phyloP scores from a whole-genome alignment of 2,797 vertebrate genomes.

The Mastacembelus armatus region DNA sequence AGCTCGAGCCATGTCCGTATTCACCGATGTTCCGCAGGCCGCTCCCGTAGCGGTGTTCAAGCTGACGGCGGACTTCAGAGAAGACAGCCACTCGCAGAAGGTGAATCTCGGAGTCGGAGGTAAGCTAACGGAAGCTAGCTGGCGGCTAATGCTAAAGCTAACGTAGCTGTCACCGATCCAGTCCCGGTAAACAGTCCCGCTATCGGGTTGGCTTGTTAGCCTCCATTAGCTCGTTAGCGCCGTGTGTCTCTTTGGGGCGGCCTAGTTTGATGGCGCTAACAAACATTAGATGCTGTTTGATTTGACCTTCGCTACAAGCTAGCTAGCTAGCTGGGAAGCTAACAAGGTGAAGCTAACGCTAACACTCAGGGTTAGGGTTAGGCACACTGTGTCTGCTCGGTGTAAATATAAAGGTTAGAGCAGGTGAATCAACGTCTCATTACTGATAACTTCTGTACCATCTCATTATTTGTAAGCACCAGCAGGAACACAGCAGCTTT shows the following conservation, averaged over 20 bases:
- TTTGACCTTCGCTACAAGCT: slow-evolving; percentile 69
- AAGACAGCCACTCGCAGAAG: slow-evolving; percentile 89
- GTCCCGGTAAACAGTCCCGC: background rate
- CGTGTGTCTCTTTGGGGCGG: accelerated
- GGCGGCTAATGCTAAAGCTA: slow-evolving; percentile 26
- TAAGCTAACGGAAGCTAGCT: slow-evolving; percentile 67
- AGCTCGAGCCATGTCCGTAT: slow-evolving; percentile 82
- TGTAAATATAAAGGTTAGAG: too few species aligned
- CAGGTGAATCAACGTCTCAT: too few species aligned
- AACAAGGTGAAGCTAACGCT: too few species aligned
- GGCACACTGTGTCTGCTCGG: too few species aligned
- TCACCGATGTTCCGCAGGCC: slow-evolving; percentile 88
- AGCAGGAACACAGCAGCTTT: too few species aligned
- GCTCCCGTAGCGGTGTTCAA: slow-evolving; percentile 93
- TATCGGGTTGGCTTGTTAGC: background rate
- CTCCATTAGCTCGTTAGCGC: accelerated
- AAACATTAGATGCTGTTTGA: slow-evolving; percentile 1
- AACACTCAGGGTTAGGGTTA: too few species aligned
- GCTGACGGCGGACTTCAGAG: slow-evolving; percentile 92
- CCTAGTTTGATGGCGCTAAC: background rate
- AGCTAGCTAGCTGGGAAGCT: slow-evolving; percentile 55
- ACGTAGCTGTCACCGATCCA: background rate
- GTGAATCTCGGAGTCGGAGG: slow-evolving; percentile 97
- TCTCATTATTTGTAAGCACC: too few species aligned
- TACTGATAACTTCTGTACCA: too few species aligned